Evolutionary conservation across 1,140 invertebrate species (phyloP).

Genomic region (Eumaeus atala): DNA sequence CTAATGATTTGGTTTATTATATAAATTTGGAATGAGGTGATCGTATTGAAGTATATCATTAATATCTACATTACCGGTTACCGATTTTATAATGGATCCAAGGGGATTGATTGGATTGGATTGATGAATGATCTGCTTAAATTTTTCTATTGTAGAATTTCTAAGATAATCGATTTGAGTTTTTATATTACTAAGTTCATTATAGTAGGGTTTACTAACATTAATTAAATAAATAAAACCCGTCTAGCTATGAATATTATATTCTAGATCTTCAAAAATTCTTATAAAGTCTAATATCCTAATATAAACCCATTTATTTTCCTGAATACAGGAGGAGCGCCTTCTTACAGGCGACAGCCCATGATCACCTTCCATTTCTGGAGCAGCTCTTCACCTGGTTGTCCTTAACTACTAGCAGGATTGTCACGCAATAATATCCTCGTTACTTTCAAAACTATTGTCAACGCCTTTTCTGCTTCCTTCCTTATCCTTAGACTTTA

Average conservation of each 20-base stretch:
- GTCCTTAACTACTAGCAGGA: too few species aligned
- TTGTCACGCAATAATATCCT: too few species aligned
- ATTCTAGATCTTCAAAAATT: slow-evolving; percentile 20
- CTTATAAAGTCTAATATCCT: slow-evolving; percentile 30
- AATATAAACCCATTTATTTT: slow-evolving; percentile 29
- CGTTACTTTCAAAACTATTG: too few species aligned
- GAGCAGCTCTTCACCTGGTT: too few species aligned
- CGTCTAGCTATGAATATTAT: slow-evolving; percentile 20
- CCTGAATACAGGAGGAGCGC: slow-evolving; percentile 15
- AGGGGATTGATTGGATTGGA: slow-evolving; percentile 25
- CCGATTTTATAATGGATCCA: slow-evolving; percentile 30
- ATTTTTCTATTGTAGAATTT: slow-evolving; percentile 24
- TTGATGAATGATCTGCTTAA: slow-evolving; percentile 20
- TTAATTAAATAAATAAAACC: slow-evolving; percentile 19
- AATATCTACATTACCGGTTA: slow-evolving; percentile 29
- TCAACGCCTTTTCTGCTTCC: too few species aligned
- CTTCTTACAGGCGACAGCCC: too few species aligned
- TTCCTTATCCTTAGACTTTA: too few species aligned
- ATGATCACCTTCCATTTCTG: too few species aligned
- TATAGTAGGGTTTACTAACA: slow-evolving; percentile 11
- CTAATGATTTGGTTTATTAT: too few species aligned
- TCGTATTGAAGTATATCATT: slow-evolving; percentile 29
- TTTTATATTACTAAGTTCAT: slow-evolving; percentile 18
- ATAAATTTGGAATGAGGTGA: too few species aligned
- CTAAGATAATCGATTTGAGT: slow-evolving; percentile 23